Conservation (phyloP, 2,113 vertebrate species). For the Leucopsar rothschildi region DNA sequence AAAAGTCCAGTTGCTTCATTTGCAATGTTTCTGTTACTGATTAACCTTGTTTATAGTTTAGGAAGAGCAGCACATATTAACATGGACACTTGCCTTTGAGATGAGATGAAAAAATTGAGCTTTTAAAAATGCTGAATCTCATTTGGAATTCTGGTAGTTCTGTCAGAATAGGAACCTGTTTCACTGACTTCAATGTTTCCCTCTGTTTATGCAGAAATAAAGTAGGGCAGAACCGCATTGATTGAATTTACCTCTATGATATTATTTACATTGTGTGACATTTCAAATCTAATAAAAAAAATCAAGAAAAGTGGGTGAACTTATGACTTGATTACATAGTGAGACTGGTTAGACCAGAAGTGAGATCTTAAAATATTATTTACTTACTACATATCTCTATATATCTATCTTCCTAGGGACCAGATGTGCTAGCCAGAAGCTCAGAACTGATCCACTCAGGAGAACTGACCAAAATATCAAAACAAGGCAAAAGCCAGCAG, state of each 20-base stretch:
- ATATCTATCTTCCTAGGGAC: conserved; percentile 72
- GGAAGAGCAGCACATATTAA: background rate
- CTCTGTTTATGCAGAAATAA: background rate
- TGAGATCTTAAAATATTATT: background rate
- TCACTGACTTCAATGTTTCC: background rate
- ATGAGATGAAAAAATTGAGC: background rate
- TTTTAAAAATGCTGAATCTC: background rate
- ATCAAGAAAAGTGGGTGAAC: background rate
- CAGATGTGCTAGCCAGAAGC: conserved; percentile 87
- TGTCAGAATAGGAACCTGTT: background rate
- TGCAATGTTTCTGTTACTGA: background rate
- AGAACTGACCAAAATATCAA: conserved; percentile 84
- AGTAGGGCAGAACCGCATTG: background rate
- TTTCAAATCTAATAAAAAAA: background rate
- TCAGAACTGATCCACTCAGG: conserved; percentile 96
- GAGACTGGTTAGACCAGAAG: background rate
- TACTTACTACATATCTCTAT: background rate
- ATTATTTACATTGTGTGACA: background rate
- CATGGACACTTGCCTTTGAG: background rate
- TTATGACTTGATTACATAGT: background rate
- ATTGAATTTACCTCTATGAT: background rate
- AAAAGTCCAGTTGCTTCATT: background rate
- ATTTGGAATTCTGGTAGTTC: background rate
- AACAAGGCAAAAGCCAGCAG: conserved; percentile 91
- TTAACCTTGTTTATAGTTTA: background rate